Evolutionary conservation across 1,140 invertebrate species (phyloP).

Genomic region (Drosophila pallidifrons): DNA sequence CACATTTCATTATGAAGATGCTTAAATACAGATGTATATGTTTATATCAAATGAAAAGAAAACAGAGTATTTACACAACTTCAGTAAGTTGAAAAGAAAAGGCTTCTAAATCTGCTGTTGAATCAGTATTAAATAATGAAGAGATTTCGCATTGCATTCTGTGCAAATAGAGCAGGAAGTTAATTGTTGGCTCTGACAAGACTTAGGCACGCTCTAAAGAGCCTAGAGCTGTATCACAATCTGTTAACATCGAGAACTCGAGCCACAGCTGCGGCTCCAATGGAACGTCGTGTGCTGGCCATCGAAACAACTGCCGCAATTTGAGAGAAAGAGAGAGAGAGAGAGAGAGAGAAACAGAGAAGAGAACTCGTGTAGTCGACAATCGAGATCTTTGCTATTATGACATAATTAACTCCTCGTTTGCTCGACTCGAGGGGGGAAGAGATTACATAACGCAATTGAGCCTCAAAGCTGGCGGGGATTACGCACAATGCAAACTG

Average conservation of each 20-base stretch:
- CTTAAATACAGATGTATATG: background rate
- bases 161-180: slow-evolving; percentile 14
- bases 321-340: slow-evolving; percentile 1
- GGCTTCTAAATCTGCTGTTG: background rate
- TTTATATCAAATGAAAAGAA: background rate
- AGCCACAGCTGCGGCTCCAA: slow-evolving; percentile 45
- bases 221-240: background rate
- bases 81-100: background rate
- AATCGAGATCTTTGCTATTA: slow-evolving; percentile 60
- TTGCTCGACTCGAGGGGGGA: slow-evolving; percentile 47
- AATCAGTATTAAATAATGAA: background rate
- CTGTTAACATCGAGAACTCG: background rate
- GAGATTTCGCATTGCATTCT: background rate
- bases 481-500: slow-evolving; percentile 74
- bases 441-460: slow-evolving; percentile 68
- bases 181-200: slow-evolving; percentile 3
- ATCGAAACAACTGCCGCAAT: slow-evolving; percentile 36
- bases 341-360: background rate
- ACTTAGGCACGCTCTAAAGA: slow-evolving; percentile 30
- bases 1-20: background rate
- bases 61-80: background rate
- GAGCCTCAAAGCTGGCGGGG: slow-evolving; percentile 44
- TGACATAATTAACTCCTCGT: slow-evolving; percentile 81
- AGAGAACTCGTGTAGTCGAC: slow-evolving; percentile 37
- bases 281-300: slow-evolving; percentile 39